Base-by-base conservation (phyloP, 2,797 vertebrate species). In the Cryptoblepharus egeriae region DNA sequence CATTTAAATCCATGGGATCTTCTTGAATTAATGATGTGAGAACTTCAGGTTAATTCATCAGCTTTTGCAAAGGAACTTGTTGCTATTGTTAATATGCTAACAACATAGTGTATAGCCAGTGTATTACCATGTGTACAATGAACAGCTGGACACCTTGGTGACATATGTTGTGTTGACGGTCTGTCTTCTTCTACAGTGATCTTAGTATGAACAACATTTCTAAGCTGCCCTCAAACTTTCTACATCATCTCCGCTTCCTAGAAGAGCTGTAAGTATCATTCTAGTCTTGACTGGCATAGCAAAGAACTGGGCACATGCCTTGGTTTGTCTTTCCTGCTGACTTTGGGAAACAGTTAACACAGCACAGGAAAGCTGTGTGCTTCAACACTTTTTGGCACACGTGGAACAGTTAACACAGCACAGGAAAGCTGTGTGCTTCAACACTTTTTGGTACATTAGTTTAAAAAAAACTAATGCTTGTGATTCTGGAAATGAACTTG, bases 141-240 rank as follows among this genome's bases (percentile, higher is more conserved):
- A 94, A 88, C 93, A 94, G 93, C 92, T 95, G 92, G 89, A 92
- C 87, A 72, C 90, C 91, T 84, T 85, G 80, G 81, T 85, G 90
- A 91, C 90, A 85, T 85, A 85, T 75, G 73, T 30, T 87, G 5
- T 0, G 90, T 68, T 92, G 95, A 93, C 95, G 88, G 78, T 49
- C 81, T 94, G 70, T 95, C 85, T 95, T 83, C 89, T 60, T 94
- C 93, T 92, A 76, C 95, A 98, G 98, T 52, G 98, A 98, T 92
- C 97, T 98, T 92, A 98, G 98, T 87, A 99, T 99, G 98, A 99
- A 99, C 95, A 98, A 98, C 94, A 96, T 99, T 89, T 97, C 97
- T 64, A 94, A 94, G 90, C 90, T 98, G 92, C 91, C 97, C 90
- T 93, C 91, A 42, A 95, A 95, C 82, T 94, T 94, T 39, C 93